Evolutionary conservation across 1,140 invertebrate species (phyloP).

Genomic region (Hylaeus anthracinus): DNA sequence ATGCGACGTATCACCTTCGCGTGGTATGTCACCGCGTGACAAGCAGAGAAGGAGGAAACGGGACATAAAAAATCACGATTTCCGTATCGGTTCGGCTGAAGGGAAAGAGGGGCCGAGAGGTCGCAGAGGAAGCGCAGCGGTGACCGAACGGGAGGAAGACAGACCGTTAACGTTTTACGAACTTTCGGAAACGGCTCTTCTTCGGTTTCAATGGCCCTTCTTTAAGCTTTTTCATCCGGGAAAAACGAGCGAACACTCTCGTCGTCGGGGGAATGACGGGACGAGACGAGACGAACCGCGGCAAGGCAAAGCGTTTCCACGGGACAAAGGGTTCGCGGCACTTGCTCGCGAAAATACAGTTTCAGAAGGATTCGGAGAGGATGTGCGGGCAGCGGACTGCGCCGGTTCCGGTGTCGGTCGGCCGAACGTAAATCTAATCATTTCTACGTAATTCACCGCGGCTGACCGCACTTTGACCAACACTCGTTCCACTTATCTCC

Average conservation of each 20-base stretch:
- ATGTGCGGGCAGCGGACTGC: neutral
- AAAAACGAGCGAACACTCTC: neutral
- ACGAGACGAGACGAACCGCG: neutral
- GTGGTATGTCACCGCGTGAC: neutral
- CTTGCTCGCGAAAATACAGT: neutral
- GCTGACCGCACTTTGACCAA: conserved; percentile 14
- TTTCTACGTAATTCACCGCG: conserved; percentile 17
- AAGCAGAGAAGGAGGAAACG: conserved; percentile 1
- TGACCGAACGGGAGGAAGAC: neutral
- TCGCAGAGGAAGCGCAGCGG: conserved; percentile 3
- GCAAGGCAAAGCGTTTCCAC: neutral
- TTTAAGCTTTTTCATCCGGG: conserved; percentile 11
- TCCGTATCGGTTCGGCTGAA: conserved; percentile 2
- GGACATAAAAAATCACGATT: conserved; percentile 8
- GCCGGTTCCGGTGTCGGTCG: neutral
- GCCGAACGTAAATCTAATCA: conserved; percentile 8
- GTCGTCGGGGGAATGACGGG: neutral
- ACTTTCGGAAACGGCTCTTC: conserved; percentile 50
- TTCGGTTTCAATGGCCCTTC: conserved; percentile 44
- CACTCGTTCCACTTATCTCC: conserved; percentile 6
- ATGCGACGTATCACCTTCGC: neutral
- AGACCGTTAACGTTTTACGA: conserved; percentile 40
- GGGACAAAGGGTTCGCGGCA: conserved; percentile 25
- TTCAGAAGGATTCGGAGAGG: neutral
- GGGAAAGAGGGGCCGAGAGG: neutral